Evolutionary conservation across 2,113 vertebrate genomes (phyloP), one percentile per base, ranked within the genome.

Genomic region (Anser cygnoides): DNA sequence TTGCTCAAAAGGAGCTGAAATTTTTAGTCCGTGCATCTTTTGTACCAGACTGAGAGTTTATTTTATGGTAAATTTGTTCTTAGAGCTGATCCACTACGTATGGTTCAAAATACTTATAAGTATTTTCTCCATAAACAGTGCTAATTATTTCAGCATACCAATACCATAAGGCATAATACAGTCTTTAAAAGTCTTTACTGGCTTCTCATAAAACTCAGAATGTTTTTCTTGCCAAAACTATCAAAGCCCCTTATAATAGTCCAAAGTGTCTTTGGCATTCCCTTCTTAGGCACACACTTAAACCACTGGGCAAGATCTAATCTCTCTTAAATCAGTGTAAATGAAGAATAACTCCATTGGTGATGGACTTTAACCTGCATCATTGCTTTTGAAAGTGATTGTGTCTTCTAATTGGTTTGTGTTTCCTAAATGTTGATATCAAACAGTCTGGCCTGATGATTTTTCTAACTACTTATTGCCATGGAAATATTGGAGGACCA

Each of bases 211-310:
- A 88, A 97, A 86, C 65, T 55, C 44, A 54, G 68, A 74, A 70
- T 89, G 57, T 93, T 71, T 91, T 89, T 84, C 84, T 87, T 93
- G 91, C 90, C 90, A 96, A 85, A 93, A 90, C 52, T 89, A 87
- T 65, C 1, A 2, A 81, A 65, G 72, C 57, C 68, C 43, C 95
- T 95, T 91, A 21, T 95, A 80, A 83, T 90, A 85, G 91, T 95
- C 87, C 63, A 83, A 71, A 97, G 75, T 91, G 78, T 90, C 92
- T 82, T 87, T 97, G 92, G 89, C 92, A 72, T 95, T 92, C 79
- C 68, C 39, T 94, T 92, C 87, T 87, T 85, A 88, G 6, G 17
- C 55, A 92, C 61, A 68, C 79, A 90, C 41, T 87, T 81, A 88
- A 84, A 82, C 83, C 81, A 49, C 33, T 91, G 89, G 84, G 82